Conservation (phyloP, 92 coral and sea anemone species). For the Zoanthus gigantus region DNA sequence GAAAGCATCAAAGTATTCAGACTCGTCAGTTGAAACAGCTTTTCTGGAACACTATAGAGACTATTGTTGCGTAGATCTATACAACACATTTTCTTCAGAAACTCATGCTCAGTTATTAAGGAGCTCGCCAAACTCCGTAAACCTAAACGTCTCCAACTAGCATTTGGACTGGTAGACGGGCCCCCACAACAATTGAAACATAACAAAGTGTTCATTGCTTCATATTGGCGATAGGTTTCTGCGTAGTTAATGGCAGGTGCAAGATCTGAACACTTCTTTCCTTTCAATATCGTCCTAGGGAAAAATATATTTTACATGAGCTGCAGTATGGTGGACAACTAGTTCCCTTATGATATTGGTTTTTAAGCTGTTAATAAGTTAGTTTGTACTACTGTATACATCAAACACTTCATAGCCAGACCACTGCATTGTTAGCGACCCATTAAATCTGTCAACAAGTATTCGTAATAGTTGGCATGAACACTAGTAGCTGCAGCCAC, state of each 20-base stretch:
- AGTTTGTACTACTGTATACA: no score
- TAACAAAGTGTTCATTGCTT: constrained; percentile 40
- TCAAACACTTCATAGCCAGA: no score
- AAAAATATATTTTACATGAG: background rate
- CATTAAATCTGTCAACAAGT: background rate
- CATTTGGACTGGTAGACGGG: constrained; percentile 31
- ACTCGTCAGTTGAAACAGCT: constrained; percentile 57
- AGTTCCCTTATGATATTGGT: no score
- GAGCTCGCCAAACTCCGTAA: constrained; percentile 43
- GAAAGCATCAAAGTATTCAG: constrained; percentile 55
- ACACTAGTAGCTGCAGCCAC: no score
- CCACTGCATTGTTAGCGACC: no score
- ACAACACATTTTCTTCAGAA: constrained; percentile 38
- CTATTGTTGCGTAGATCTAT: constrained; percentile 66
- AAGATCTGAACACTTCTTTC: constrained; percentile 37
- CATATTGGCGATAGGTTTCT: constrained; percentile 26
- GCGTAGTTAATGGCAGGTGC: constrained; percentile 57
- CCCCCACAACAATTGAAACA: constrained; percentile 35
- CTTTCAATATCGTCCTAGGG: constrained; percentile 9
- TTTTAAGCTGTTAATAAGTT: no score
- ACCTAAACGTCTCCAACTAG: constrained; percentile 62
- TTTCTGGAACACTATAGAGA: constrained; percentile 52
- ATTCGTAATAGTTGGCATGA: no score
- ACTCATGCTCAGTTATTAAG: constrained; percentile 36
- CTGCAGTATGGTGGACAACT: no score